A percentile compares a stretch with the other conserved stretches of the same genome.
These are phyloP conservation scores for Gryllus longicercus DNA, from an alignment of 2,888 invertebrate genomes.

Conservation along the genomic window DNA sequence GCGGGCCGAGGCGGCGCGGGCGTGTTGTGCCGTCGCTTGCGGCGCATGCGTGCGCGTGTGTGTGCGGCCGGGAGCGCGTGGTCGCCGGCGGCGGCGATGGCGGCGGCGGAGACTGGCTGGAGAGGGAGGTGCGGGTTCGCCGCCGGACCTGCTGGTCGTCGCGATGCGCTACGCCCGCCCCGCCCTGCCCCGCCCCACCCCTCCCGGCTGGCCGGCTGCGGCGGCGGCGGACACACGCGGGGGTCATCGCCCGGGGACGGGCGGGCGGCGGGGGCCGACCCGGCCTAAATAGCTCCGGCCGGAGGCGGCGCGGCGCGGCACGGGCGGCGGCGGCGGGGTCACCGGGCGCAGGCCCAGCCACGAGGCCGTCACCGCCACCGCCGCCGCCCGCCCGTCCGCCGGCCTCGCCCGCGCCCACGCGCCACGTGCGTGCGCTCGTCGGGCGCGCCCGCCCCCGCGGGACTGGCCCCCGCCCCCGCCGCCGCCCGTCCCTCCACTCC, in stretches of 20 bases:
- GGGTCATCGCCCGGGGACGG: conserved; percentile 26
- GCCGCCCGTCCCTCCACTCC: background rate
- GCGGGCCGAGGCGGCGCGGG: too few relatives aligned
- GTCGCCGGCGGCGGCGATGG: too few relatives aligned
- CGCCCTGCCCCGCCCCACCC: conserved; percentile 32
- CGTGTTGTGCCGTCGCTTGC: too few relatives aligned
- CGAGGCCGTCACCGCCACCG: conserved; percentile 36
- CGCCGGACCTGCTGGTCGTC: too few relatives aligned
- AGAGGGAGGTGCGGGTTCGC: too few relatives aligned
- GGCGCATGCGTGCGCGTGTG: too few relatives aligned
- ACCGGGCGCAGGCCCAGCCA: background rate
- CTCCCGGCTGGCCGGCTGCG: conserved; percentile 25
- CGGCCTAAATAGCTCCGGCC: conserved; percentile 17
- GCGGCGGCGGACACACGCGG: conserved; percentile 27
- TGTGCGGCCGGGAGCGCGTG: too few relatives aligned
- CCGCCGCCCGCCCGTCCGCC: conserved; percentile 41
- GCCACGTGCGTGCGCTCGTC: background rate
- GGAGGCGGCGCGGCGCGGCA: conserved; percentile 43
- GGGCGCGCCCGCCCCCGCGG: background rate
- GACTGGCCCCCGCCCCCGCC: background rate
- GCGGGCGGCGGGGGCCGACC: conserved; percentile 38
- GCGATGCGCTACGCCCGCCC: conserved; percentile 11
- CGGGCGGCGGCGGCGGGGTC: conserved; percentile 40
- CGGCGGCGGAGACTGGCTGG: too few relatives aligned
- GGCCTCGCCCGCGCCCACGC: background rate